Conservation (phyloP, 2,888 invertebrate species). For the Cryptops parisi region DNA sequence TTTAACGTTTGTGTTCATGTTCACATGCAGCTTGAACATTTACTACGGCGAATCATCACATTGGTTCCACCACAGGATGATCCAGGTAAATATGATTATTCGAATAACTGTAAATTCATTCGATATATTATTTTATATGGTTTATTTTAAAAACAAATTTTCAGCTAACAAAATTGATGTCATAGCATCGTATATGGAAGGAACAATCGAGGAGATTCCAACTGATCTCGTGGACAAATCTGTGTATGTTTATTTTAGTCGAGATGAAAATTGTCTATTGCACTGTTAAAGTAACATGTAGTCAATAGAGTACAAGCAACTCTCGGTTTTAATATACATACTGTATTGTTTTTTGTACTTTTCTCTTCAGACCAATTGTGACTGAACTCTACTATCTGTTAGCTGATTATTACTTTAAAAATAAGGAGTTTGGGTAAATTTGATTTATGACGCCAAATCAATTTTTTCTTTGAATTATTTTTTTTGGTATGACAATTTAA, state of each 20-base stretch:
- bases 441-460: conserved; percentile 18
- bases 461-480: too few species aligned
- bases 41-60: conserved; percentile 26
- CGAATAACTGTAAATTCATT: too few species aligned
- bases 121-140: too few species aligned
- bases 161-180: conserved; percentile 11
- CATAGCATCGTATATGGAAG: conserved; percentile 43
- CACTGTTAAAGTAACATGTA: too few species aligned
- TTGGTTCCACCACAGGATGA: conserved; percentile 26
- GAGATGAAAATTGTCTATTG: not conserved
- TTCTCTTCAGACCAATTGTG: conserved; percentile 24
- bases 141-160: conserved; percentile 5
- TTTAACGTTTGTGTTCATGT: too few species aligned
- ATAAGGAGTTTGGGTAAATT: conserved; percentile 45
- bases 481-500: too few species aligned
- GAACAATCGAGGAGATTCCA: conserved; percentile 42
- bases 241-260: not conserved
- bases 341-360: not conserved
- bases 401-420: conserved; percentile 85
- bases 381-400: conserved; percentile 72
- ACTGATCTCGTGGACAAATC: conserved; percentile 14
- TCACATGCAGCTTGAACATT: conserved; percentile 28
- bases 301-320: not conserved
- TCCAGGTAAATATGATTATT: conserved; percentile 16
- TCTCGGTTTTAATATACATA: not conserved